phyloP scores from a whole-genome alignment of 2,888 invertebrate genomes.

The Nephrotoma appendiculata region DNA sequence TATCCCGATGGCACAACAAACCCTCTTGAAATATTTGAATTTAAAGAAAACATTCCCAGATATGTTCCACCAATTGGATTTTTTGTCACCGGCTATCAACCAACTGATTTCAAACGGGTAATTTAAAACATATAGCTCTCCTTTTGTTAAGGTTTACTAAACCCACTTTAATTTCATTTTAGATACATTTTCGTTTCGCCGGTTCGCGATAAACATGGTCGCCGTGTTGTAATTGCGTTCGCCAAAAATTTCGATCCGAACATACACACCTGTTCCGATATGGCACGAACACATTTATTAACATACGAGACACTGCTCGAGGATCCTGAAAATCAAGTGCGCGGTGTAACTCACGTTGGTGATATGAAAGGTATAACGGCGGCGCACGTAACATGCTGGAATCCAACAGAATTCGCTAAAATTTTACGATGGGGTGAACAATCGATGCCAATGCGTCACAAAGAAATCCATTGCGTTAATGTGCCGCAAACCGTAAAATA shows the following conservation, averaged over 20 bases:
- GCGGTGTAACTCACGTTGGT: conserved; percentile 59
- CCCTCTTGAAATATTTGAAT: conserved; percentile 61
- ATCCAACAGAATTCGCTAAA: conserved; percentile 54
- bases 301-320: conserved; percentile 63
- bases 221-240: conserved; percentile 50
- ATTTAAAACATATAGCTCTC: not conserved
- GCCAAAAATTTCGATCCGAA: conserved; percentile 46
- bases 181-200: conserved; percentile 62
- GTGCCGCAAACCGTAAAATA: conserved; percentile 58
- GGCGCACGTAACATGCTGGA: conserved; percentile 55
- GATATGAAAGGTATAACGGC: conserved; percentile 47
- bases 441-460: conserved; percentile 66
- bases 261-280: conserved; percentile 49
- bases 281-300: conserved; percentile 52
- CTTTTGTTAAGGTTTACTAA: not conserved
- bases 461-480: conserved; percentile 57
- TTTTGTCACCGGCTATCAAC: conserved; percentile 41
- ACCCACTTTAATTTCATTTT: not conserved
- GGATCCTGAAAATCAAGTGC: conserved; percentile 59
- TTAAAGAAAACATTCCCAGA: conserved; percentile 53
- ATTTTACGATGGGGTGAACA: conserved; percentile 67
- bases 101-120: conserved; percentile 54
- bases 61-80: conserved; percentile 48
- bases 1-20: conserved; percentile 63
- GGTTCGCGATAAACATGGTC: conserved; percentile 52